Base-by-base conservation (phyloP, 2,797 vertebrate species). In the Protosalanx chinensis region DNA sequence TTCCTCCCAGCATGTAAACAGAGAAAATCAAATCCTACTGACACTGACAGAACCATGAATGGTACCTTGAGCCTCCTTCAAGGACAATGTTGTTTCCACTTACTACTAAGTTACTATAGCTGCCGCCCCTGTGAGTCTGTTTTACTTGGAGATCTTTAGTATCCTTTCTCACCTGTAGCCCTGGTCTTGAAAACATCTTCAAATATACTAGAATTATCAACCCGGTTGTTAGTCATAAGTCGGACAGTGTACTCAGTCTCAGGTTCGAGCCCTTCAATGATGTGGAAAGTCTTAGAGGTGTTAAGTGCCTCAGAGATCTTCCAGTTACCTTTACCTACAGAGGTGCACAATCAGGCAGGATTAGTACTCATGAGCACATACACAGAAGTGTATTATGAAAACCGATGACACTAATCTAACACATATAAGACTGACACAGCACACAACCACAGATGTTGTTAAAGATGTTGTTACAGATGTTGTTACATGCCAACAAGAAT, bases 131-230 rank as follows among this genome's bases (percentile, higher is more conserved):
- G 66, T 30, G 51, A n/a, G 58, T 41, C 49, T 35, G 6, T 71
- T 61, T 70, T 33, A 41, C 56, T 35, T 1, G 30, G 1, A 37
- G 46, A 1, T 68, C 72, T 8, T 49, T 6, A 12, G 37, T 70
- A 62, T 59, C 5, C 62, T 77, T 83, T 83, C 95, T 97, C 94
- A 95, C 94, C 95, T 96, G 91, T 91, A 83, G 91, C 93, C 92
- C 89, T 89, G 35, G 94, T 94, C 82, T 87, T 93, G 93, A 96
- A 92, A 90, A 96, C 91, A 89, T 95, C 94, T 94, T 95, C 93
- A 93, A 94, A 96, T 92, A 97, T 94, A 91, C 93, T 95, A 95
- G 91, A 93, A 90, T 94, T 94, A 95, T 93, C 91, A 89, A 92
- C 88, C 93, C 92, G 90, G 83, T 90, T 92, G 94, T 94, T 94